These are phyloP conservation scores for Triplophysa rosa DNA, from an alignment of 2,113 vertebrate genomes.

Conservation along the genomic window DNA sequence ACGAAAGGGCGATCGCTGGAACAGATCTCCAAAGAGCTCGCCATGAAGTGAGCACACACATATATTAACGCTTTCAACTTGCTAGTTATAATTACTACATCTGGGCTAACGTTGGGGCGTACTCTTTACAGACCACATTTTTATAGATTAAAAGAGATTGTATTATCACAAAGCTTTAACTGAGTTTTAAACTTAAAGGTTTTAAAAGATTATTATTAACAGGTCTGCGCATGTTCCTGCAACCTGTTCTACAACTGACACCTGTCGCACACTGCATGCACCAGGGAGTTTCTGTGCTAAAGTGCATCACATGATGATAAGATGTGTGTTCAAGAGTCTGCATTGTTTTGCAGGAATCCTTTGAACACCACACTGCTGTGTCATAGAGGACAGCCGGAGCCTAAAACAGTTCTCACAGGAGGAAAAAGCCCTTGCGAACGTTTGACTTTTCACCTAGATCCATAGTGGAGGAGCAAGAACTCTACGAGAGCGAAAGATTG, in stretches of 20 bases:
- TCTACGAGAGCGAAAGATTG: not conserved
- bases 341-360: slow-evolving; percentile 62
- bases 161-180: no score
- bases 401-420: slow-evolving; percentile 30
- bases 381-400: slow-evolving; percentile 31
- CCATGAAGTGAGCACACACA: slow-evolving; percentile 80
- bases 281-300: not conserved
- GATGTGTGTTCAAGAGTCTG: not conserved
- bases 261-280: not conserved
- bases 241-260: not conserved
- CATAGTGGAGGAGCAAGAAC: not conserved
- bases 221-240: not conserved
- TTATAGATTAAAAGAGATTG: no score
- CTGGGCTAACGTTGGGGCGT: no score
- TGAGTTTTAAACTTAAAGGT: no score
- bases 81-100: no score
- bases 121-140: no score
- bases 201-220: no score
- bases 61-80: not conserved
- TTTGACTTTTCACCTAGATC: slow-evolving; percentile 26
- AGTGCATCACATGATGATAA: not conserved
- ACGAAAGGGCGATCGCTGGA: slow-evolving; percentile 90
- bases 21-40: slow-evolving; percentile 90
- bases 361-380: slow-evolving; percentile 62
- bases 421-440: slow-evolving; percentile 31